Evolutionary conservation across 2,888 invertebrate species (phyloP).

Genomic region (Incurvaria masculella): DNA sequence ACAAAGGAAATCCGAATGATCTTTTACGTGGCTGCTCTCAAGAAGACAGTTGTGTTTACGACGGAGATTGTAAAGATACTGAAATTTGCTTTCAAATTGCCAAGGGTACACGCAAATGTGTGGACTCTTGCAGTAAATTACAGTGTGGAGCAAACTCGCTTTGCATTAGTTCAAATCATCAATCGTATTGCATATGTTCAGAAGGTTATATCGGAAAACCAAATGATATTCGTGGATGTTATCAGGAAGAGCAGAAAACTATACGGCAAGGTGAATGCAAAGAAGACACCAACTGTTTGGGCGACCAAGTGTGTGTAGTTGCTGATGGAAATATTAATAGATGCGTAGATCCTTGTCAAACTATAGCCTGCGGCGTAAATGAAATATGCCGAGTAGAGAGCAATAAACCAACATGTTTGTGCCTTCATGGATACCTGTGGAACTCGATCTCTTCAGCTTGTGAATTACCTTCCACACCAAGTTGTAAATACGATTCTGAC

Average conservation of each 20-base stretch:
- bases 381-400: conserved; percentile 73
- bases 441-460: conserved; percentile 79
- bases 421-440: conserved; percentile 75
- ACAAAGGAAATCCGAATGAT: conserved; percentile 72
- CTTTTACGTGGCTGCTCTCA: conserved; percentile 66
- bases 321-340: conserved; percentile 60
- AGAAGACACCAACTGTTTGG: conserved; percentile 67
- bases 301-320: conserved; percentile 67
- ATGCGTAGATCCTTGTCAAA: conserved; percentile 76
- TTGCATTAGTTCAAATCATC: conserved; percentile 80
- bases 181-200: conserved; percentile 82
- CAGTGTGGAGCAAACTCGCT: conserved; percentile 90
- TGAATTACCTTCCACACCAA: conserved; percentile 84
- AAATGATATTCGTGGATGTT: conserved; percentile 78
- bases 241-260: conserved; percentile 60
- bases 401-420: conserved; percentile 74
- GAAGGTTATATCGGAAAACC: conserved; percentile 83
- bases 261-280: conserved; percentile 61
- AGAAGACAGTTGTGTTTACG: conserved; percentile 74
- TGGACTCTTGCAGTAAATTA: conserved; percentile 82
- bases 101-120: conserved; percentile 75
- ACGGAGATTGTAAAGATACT: conserved; percentile 76
- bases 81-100: conserved; percentile 87
- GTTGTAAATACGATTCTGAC: conserved; percentile 68
- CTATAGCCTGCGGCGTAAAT: conserved; percentile 78